Evolutionary conservation across 2,113 vertebrate species (phyloP).

Genomic region (Phyllostomus hastatus): DNA sequence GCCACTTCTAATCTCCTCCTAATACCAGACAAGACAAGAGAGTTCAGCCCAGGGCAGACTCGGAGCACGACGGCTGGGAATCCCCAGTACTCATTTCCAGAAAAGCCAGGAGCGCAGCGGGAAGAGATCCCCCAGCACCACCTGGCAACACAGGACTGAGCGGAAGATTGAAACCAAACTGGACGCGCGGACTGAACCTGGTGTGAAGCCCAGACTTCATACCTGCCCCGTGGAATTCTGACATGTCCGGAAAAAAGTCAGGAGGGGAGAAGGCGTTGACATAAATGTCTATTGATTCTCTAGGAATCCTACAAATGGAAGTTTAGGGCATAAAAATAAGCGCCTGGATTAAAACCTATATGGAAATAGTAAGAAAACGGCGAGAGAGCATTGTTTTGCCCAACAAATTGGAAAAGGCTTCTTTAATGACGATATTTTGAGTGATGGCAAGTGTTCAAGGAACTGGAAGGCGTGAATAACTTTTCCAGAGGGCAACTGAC

Average conservation of each 20-base stretch:
- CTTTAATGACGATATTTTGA: neutral
- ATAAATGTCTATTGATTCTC: neutral
- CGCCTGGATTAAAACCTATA: neutral
- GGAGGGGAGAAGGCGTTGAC: neutral
- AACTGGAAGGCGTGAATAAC: neutral
- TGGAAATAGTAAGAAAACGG: neutral
- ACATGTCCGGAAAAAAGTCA: neutral
- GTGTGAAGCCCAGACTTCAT: neutral
- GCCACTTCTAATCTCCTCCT: slow-evolving; percentile 75
- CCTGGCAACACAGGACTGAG: neutral
- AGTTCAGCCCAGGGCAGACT: neutral
- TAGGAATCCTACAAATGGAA: neutral
- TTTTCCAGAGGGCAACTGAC: slow-evolving; percentile 1
- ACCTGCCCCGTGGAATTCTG: neutral
- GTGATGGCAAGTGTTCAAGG: neutral
- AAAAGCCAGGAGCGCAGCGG: neutral
- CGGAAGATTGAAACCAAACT: neutral
- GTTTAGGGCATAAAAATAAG: slow-evolving; percentile 16
- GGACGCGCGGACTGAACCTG: neutral
- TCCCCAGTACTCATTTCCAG: neutral
- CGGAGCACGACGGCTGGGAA: neutral
- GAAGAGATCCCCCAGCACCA: neutral
- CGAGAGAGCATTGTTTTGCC: neutral
- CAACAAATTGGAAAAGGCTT: neutral
- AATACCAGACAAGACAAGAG: slow-evolving; percentile 73